Conservation (phyloP, 2,113 vertebrate genomes). For the Aldabrachelys gigantea region DNA sequence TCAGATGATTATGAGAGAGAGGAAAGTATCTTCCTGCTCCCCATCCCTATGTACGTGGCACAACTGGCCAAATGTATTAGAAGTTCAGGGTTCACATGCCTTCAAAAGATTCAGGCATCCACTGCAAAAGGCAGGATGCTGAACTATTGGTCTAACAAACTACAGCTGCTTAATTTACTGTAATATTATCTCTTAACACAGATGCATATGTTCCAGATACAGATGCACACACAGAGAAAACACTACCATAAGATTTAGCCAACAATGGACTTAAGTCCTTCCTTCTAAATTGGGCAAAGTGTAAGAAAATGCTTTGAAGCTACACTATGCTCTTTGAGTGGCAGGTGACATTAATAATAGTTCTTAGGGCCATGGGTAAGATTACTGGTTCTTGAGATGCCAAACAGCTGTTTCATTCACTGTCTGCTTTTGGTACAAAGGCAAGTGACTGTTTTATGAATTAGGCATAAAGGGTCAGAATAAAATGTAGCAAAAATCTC, state of each 20-base stretch:
- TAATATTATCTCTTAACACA: not conserved
- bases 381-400: not conserved
- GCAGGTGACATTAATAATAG: not conserved
- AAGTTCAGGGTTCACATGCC: not conserved
- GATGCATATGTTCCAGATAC: not conserved
- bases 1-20: not conserved
- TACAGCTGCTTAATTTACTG: not conserved
- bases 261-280: fast-evolving
- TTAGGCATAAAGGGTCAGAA: not conserved
- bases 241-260: not conserved
- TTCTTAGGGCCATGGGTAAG: not conserved
- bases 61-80: not conserved
- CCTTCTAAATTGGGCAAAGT: not conserved
- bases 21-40: not conserved
- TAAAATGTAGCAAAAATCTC: not conserved
- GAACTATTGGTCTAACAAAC: not conserved
- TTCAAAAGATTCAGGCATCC: not conserved
- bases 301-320: not conserved
- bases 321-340: not conserved
- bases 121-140: not conserved
- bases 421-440: not conserved
- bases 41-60: not conserved
- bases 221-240: not conserved
- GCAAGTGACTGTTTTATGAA: not conserved
- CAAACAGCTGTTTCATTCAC: not conserved